Evolutionary conservation across 2,113 vertebrate species (phyloP), one percentile per base, ranked within the genome.

Genomic region (Rhodinocichla rosea): DNA sequence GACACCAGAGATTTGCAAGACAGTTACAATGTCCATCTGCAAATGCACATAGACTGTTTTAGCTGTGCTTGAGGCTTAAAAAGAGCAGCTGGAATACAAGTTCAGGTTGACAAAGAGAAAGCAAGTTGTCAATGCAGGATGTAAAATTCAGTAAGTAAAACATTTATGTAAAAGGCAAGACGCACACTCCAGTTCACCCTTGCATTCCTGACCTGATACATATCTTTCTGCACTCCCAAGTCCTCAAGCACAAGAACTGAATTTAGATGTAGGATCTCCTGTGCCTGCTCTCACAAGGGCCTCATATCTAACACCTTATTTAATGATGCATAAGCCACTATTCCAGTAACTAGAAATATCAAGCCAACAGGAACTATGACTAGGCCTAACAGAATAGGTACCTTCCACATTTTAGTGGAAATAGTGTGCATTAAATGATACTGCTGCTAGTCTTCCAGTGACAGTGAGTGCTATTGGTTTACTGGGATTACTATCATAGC

Each of bases 261-360:
- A 13, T 80, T 50, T 7, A 16, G 33, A 74, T 49, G 15, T 17
- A 56, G 50, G 27, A 42, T 23, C 22, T 78, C 84, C 59, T 65
- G 49, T 19, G 4, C 65, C 10, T 44, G 26, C 53, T 86, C 84
- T 89, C 33, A 83, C 8, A 15, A 89, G 45, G 3, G 56, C 75
- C 59, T 96, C 95, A 2, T 89, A 53, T 37, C 79, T 95, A 45
- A 90, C 68, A 63, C 96, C 96, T 82, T 98, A 95, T 56, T 98
- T 98, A 79, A 97, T 71, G 9, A 98, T 49, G 7, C 96, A 95
- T 42, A 74, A 98, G 68, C 96, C 96, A 95, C 97, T 30, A 97
- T 83, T 35, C 95, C 97, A 50, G 97, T 87, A 82, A 98, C 93
- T 12, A 96, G 77, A 73, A 98, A 97, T 87, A 97, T 64, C 59